phyloP scores from a whole-genome alignment of 23 tunicate genomes.

The Styela plicata region DNA sequence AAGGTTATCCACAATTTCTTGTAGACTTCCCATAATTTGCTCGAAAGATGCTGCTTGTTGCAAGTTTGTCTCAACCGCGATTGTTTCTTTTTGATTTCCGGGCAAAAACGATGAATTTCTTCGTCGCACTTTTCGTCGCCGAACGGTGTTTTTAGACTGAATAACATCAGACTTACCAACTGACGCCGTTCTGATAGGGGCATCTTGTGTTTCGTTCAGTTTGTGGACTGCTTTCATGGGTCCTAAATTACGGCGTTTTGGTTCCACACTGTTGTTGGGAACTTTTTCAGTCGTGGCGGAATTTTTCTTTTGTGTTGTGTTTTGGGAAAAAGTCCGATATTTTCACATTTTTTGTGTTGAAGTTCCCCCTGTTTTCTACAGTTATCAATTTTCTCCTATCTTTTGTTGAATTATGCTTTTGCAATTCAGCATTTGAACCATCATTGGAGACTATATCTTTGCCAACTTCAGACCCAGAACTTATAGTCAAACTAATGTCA shows the following conservation, averaged over 20 bases:
- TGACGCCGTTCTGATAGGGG: not conserved
- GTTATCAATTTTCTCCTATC: no score
- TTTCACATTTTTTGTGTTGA: not conserved
- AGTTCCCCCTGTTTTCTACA: not conserved
- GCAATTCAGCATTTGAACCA: not conserved
- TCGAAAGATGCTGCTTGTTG: slow-evolving; percentile 11
- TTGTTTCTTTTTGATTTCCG: not conserved
- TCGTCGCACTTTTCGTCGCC: not conserved
- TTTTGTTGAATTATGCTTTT: not conserved
- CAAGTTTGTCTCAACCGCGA: not conserved
- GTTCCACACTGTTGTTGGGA: not conserved
- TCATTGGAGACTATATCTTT: not conserved
- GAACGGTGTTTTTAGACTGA: not conserved
- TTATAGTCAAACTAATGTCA: not conserved
- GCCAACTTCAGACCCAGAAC: not conserved
- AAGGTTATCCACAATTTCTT: slow-evolving; percentile 14
- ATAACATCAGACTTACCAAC: slow-evolving; percentile 1
- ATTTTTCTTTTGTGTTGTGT: not conserved
- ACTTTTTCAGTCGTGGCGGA: not conserved
- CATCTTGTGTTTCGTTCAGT: not conserved
- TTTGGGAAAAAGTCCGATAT: not conserved
- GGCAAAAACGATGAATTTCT: slow-evolving; percentile 17
- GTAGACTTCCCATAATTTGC: slow-evolving; percentile 1
- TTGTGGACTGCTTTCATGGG: slow-evolving; percentile 7
- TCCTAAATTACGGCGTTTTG: not conserved